Evolutionary conservation across 2,888 invertebrate genomes (phyloP), one percentile per base, ranked within the genome.

Genomic region (Acheta domesticus): DNA sequence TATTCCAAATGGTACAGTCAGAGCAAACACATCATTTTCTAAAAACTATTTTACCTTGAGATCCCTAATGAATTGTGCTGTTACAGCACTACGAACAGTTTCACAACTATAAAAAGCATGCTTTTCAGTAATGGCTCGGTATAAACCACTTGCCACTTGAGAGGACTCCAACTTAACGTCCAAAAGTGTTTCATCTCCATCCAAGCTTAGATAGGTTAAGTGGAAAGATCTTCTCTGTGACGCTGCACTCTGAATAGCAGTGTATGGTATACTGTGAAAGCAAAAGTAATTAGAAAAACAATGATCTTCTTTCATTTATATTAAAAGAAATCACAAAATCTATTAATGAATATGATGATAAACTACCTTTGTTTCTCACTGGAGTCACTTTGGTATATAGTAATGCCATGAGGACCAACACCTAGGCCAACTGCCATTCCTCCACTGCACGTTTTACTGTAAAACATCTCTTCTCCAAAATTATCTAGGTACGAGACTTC

Each of bases 41-140:
- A 23, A 20, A 73, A 73, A 74, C 21, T 74, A 36, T 48, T 83
- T 83, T 84, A 91, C 91, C 90, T 94, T 96, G 82, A 96, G 89
- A 88, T 96, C 96, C 82, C 96, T 90, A 79, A 95, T 95, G 86
- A 94, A 96, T 88, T 96, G 96, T 78, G 94, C 92, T 0, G 95
- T 95, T 78, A 96, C 96, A 80, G 94, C 95, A 82, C 91, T 93
- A 76, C 96, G 90, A 19, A 96, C 96, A 0, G 96, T 96, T 86
- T 96, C 96, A 88, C 96, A 96, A 86, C 95, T 95, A 87, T 95
- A 96, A 89, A 96, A 96, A 76, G 96, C 96, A 86, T 96, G 96
- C 83, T 95, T 95, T 87, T 96, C 96, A 0, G 96, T 96, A 82
- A 96, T 93, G 48, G 95, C 94, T 77, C 96, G 89, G 87, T 95